phyloP scores from a whole-genome alignment of 2,113 vertebrate species.

The Leucopsar rothschildi region DNA sequence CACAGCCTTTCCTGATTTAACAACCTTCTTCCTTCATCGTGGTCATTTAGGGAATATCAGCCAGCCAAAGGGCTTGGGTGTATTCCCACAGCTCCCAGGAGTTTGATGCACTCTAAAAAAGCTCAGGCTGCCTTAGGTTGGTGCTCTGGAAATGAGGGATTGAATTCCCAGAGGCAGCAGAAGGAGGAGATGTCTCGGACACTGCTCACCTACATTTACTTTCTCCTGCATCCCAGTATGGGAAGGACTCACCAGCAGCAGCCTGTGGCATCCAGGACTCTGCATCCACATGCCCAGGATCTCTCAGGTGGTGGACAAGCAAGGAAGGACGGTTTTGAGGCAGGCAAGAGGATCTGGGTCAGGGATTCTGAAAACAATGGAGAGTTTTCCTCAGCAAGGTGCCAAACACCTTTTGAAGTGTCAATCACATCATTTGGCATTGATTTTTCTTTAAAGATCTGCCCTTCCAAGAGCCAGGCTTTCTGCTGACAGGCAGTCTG shows the following conservation, averaged over 20 bases:
- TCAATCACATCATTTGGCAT: not conserved
- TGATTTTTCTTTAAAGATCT: not conserved
- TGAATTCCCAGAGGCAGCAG: not conserved
- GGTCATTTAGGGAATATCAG: not conserved
- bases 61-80: not conserved
- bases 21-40: not conserved
- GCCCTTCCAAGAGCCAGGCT: not conserved
- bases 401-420: conserved; percentile 9
- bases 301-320: not conserved
- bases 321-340: not conserved
- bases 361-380: not conserved
- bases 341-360: not conserved
- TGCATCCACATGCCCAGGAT: not conserved
- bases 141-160: not conserved
- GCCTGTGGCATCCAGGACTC: not conserved
- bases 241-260: not conserved
- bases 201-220: fast-evolving
- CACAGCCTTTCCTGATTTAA: not conserved
- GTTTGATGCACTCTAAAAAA: not conserved
- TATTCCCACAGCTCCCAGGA: not conserved
- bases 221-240: not conserved
- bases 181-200: not conserved
- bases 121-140: not conserved
- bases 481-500: not conserved
- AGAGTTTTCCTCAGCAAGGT: not conserved